Conservation (phyloP, 2,113 vertebrate species). For the Myiozetetes cayanensis region DNA sequence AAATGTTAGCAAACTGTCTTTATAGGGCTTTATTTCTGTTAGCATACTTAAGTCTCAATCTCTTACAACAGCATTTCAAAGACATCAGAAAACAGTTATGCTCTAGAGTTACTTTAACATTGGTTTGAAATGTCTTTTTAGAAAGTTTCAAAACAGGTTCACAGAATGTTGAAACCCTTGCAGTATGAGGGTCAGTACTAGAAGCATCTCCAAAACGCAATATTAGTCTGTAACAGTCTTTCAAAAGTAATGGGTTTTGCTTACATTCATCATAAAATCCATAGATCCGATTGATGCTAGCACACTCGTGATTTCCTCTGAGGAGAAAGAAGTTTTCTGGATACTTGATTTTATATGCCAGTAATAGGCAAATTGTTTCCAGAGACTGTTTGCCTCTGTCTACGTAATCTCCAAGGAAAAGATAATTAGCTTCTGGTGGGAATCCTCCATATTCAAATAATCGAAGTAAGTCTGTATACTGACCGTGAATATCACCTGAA, state of each 20-base stretch:
- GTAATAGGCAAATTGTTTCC: slow-evolving; percentile 96
- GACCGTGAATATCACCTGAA: slow-evolving; percentile 96
- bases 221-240: neutral
- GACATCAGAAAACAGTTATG: neutral
- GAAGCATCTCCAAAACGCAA: neutral
- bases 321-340: slow-evolving; percentile 98
- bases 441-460: slow-evolving; percentile 98
- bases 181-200: neutral
- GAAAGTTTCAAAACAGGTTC: neutral
- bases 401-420: slow-evolving; percentile 98
- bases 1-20: neutral
- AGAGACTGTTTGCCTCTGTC: slow-evolving; percentile 97
- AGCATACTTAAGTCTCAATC: neutral
- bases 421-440: slow-evolving; percentile 97
- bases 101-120: neutral
- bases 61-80: neutral
- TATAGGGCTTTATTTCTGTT: neutral
- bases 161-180: neutral
- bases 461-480: slow-evolving; percentile 97
- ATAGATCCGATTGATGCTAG: slow-evolving; percentile 98
- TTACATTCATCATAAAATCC: slow-evolving; percentile 96
- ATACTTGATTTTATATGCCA: slow-evolving; percentile 99
- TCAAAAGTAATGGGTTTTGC: slow-evolving; percentile 42
- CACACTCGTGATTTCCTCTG: slow-evolving; percentile 97
- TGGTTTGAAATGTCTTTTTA: neutral